Conservation (phyloP, 2,888 invertebrate species). For the Zaprionus bogoriensis region DNA sequence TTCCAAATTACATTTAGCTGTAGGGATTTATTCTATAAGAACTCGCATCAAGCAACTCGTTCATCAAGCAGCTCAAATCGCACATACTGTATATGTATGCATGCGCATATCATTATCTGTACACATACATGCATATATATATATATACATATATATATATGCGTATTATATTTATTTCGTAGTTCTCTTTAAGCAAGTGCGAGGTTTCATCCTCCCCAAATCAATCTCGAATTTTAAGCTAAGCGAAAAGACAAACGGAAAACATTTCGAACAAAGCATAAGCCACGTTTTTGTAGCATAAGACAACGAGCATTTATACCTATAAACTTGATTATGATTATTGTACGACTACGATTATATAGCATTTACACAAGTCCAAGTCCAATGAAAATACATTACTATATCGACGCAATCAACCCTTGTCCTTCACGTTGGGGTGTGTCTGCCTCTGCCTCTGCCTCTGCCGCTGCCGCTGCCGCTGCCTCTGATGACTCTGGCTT, state of each 20-base stretch:
- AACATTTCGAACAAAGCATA: constrained; percentile 12
- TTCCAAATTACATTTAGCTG: constrained; percentile 60
- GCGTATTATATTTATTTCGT: constrained; percentile 38
- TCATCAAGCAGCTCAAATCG: too few species aligned
- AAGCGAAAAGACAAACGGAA: constrained; percentile 44
- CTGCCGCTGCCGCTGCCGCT: constrained; percentile 26
- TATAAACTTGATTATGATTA: constrained; percentile 10
- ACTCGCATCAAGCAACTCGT: constrained; percentile 33
- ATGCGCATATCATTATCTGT: too few species aligned
- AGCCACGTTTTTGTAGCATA: constrained; percentile 13
- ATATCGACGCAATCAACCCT: background rate
- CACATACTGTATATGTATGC: too few species aligned
- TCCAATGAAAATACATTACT: constrained; percentile 32
- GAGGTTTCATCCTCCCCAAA: constrained; percentile 13
- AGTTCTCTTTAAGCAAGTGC: background rate
- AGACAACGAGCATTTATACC: constrained; percentile 42
- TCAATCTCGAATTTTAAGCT: constrained; percentile 40
- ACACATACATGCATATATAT: constrained; percentile 1
- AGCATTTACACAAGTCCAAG: constrained; percentile 24
- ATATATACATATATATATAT: background rate
- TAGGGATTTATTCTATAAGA: constrained; percentile 14
- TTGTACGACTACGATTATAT: background rate
- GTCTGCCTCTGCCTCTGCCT: constrained; percentile 12
- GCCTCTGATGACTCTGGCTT: too few species aligned
- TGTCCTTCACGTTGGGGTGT: constrained; percentile 8